Percentiles rank a stretch among this genome's conserved stretches.
Evolutionary conservation across 2,797 vertebrate genomes (phyloP).

Genomic region (Coregonus suidteri): DNA sequence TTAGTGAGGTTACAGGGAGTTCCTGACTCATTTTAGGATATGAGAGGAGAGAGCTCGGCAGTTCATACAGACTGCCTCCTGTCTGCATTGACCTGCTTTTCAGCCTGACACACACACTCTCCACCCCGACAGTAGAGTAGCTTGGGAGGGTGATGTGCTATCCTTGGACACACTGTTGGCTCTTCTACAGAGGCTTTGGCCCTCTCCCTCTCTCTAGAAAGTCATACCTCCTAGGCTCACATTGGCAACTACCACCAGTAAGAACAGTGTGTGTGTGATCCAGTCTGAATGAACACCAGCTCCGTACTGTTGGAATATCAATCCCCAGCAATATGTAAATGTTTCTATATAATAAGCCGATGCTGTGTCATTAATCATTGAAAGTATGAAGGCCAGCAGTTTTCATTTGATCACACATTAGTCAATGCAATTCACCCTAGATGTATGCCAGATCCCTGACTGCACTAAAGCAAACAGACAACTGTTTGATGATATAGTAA

Average conservation of each 20-base stretch:
- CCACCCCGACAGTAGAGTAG: neutral
- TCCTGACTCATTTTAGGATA: neutral
- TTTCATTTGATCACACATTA: no score
- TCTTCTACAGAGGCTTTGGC: neutral
- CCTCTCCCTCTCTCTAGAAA: no score
- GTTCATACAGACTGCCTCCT: neutral
- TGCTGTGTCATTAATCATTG: neutral
- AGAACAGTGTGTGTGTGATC: neutral
- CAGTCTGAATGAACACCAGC: neutral
- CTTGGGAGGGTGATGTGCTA: neutral
- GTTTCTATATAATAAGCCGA: neutral
- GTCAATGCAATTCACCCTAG: neutral
- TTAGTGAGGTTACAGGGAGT: neutral
- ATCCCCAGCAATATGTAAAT: neutral
- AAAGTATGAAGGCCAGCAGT: neutral
- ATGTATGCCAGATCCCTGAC: neutral
- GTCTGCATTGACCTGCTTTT: neutral
- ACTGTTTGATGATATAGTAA: no score
- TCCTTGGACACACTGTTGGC: neutral
- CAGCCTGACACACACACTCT: neutral
- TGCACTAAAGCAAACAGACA: no score
- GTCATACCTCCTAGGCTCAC: no score
- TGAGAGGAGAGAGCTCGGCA: neutral
- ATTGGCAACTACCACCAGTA: neutral
- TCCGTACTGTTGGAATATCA: neutral